These are phyloP conservation scores for Heliconius melpomene DNA, from an alignment of 1,140 invertebrate genomes.

Conservation along the genomic window DNA sequence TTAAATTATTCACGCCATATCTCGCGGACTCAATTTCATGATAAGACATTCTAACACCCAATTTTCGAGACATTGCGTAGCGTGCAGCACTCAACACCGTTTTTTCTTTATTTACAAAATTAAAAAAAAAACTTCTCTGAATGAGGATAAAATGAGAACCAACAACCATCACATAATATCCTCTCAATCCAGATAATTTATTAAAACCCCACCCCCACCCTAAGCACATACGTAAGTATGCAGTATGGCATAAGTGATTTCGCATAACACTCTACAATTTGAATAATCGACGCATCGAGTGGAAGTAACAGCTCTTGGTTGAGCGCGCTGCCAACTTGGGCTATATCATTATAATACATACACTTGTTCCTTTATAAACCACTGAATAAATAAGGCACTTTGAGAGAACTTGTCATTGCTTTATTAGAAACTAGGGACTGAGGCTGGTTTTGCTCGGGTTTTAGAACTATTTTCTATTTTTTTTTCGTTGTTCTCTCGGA, in stretches of 20 bases:
- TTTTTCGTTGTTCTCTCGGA: too few species aligned
- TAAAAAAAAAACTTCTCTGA: too few species aligned
- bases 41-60: too few species aligned
- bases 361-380: slow-evolving; percentile 1
- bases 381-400: slow-evolving; percentile 18
- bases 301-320: slow-evolving; percentile 15
- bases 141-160: too few species aligned
- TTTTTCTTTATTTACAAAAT: too few species aligned
- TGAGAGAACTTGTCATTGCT: neutral
- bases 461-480: neutral
- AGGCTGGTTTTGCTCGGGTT: neutral
- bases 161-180: too few species aligned
- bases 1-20: too few species aligned
- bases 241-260: slow-evolving; percentile 14
- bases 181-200: too few species aligned
- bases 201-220: too few species aligned
- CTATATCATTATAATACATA: slow-evolving; percentile 15
- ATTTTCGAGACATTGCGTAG: too few species aligned
- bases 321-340: slow-evolving; percentile 6
- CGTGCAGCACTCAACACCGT: too few species aligned
- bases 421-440: neutral
- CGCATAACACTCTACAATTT: slow-evolving; percentile 19
- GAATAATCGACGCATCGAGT: slow-evolving; percentile 19
- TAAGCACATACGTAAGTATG: neutral
- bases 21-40: too few species aligned